These are phyloP conservation scores for Axea sp. DNA, from an alignment of 2,888 invertebrate species.

Conservation along the genomic window DNA sequence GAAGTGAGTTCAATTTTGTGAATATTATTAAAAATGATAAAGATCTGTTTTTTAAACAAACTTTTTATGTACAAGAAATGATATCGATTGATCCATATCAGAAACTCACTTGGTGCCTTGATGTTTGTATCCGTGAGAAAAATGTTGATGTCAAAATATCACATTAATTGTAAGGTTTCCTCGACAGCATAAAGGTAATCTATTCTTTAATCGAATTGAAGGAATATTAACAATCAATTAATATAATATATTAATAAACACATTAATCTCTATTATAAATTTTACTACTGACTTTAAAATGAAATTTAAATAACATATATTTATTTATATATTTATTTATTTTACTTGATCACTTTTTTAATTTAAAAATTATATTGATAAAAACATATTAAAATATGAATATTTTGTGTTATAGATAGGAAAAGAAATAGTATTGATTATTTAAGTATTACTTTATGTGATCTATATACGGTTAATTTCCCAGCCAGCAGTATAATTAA, in stretches of 20 bases:
- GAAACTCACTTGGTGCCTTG: slow-evolving; percentile 99
- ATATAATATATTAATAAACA: background rate
- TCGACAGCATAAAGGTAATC: slow-evolving; percentile 94
- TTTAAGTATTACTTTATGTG: slow-evolving; percentile 97
- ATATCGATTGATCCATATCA: slow-evolving; percentile 98
- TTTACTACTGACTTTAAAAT: no score
- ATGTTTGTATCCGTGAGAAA: slow-evolving; percentile 97
- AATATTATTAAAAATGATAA: background rate
- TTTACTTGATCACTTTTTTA: no score
- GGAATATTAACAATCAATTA: no score
- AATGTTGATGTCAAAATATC: slow-evolving; percentile 98
- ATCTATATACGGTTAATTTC: slow-evolving; percentile 98
- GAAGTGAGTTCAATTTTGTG: slow-evolving; percentile 83
- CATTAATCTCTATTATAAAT: background rate
- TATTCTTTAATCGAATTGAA: background rate
- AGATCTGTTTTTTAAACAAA: background rate
- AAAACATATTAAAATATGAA: no score
- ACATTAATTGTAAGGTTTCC: slow-evolving; percentile 93
- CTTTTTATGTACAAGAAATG: slow-evolving; percentile 86
- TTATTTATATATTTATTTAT: background rate
- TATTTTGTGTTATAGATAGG: slow-evolving; percentile 75
- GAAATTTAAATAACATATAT: background rate
- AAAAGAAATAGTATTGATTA: slow-evolving; percentile 86
- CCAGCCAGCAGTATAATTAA: slow-evolving; percentile 95
- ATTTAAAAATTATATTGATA: no score